These are phyloP conservation scores for Gibbula magus DNA, from an alignment of 2,888 invertebrate genomes.

Conservation along the genomic window DNA sequence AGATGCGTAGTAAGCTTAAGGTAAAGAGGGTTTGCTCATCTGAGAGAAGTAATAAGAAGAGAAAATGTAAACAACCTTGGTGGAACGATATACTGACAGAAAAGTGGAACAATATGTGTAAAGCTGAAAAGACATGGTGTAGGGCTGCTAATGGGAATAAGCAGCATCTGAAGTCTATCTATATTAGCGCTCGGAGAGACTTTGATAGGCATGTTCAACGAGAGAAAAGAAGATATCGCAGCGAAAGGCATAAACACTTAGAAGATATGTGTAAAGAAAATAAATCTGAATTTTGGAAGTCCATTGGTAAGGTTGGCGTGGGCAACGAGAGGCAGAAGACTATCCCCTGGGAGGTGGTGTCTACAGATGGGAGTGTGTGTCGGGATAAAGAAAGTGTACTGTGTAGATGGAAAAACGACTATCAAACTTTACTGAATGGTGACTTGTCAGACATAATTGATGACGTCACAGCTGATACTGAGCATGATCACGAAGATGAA, in stretches of 20 bases:
- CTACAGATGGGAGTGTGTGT: neutral
- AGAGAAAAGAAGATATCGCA: neutral
- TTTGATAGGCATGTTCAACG: slow-evolving; percentile 3
- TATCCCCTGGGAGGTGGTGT: neutral
- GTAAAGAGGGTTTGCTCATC: neutral
- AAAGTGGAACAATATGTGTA: neutral
- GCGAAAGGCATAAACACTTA: neutral
- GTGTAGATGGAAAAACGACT: neutral
- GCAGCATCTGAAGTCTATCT: neutral
- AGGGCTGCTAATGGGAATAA: neutral
- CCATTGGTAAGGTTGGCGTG: neutral
- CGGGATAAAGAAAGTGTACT: neutral
- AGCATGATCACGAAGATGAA: no score
- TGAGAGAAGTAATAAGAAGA: neutral
- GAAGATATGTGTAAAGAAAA: neutral
- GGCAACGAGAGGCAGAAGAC: neutral
- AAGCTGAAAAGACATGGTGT: neutral
- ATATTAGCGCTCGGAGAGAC: neutral
- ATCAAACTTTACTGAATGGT: no score
- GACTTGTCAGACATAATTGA: no score
- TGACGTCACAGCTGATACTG: no score
- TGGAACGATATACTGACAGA: neutral
- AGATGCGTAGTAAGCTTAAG: neutral
- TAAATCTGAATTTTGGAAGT: neutral
- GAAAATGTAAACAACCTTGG: neutral